A percentile compares a stretch with the other conserved stretches of the same genome.
phyloP scores from a whole-genome alignment of 2,113 vertebrate genomes.

The Elachura formosa region DNA sequence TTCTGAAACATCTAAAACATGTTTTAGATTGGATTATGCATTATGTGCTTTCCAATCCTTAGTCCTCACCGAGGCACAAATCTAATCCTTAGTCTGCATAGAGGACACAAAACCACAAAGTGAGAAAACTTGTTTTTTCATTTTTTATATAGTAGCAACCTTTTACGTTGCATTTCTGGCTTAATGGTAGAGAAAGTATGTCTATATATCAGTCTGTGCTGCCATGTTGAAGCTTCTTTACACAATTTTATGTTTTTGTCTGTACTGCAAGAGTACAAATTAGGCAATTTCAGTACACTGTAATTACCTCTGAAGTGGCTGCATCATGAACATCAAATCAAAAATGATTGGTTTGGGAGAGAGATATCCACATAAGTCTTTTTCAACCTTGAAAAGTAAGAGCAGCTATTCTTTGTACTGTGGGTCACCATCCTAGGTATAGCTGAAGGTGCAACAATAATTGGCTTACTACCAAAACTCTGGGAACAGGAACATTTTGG shows the following conservation, averaged over 20 bases:
- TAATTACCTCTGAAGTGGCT: neutral
- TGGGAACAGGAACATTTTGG: neutral
- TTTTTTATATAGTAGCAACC: neutral
- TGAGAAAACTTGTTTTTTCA: neutral
- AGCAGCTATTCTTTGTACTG: neutral
- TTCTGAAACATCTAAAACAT: too few relatives aligned
- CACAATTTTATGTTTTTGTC: neutral
- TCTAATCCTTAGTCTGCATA: neutral
- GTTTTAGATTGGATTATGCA: neutral
- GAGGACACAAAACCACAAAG: neutral
- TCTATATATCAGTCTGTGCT: fast-evolving
- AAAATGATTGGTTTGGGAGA: neutral
- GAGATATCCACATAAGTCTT: neutral
- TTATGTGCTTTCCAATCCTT: neutral
- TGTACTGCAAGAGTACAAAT: neutral
- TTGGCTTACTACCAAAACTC: neutral
- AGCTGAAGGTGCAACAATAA: neutral
- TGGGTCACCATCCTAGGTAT: neutral
- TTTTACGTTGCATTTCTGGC: neutral
- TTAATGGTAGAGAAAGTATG: neutral
- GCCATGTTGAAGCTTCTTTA: neutral
- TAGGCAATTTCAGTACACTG: neutral
- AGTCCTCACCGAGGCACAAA: neutral
- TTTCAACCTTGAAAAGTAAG: neutral
- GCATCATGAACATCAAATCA: neutral